Percentiles rank a stretch among this genome's conserved stretches.
Conservation (phyloP, 2,113 vertebrate species). For the Ageneiosus marmoratus region DNA sequence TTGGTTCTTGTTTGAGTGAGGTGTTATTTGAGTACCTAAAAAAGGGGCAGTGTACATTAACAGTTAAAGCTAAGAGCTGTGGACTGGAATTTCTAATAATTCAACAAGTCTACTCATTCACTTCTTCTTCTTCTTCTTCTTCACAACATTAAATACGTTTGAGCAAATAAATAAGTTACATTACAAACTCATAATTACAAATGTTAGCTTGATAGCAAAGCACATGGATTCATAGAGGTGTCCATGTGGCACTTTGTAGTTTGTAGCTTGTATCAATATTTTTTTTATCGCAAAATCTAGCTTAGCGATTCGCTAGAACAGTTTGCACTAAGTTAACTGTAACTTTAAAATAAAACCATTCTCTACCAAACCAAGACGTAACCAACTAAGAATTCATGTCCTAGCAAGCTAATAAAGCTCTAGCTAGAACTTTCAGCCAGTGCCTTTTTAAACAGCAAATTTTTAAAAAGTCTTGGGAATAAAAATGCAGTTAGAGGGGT, state of each 20-base stretch:
- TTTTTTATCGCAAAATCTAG: background rate
- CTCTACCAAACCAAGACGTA: background rate
- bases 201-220: background rate
- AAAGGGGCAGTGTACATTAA: background rate
- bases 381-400: background rate
- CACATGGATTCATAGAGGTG: background rate
- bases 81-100: background rate
- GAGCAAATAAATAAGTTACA: background rate
- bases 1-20: too few species aligned
- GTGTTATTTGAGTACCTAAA: background rate
- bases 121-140: too few species aligned
- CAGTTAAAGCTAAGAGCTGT: background rate
- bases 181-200: background rate
- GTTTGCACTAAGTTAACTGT: background rate
- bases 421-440: too few species aligned
- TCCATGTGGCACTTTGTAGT: background rate
- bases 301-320: background rate
- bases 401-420: background rate
- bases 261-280: background rate
- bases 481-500: too few species aligned
- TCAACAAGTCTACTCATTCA: too few species aligned
- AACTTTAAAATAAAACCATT: background rate
- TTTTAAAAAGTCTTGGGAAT: background rate
- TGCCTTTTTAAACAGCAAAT: background rate
- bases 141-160: background rate